Base-by-base conservation (phyloP, 2,113 vertebrate species). In the Clinocottus analis region DNA sequence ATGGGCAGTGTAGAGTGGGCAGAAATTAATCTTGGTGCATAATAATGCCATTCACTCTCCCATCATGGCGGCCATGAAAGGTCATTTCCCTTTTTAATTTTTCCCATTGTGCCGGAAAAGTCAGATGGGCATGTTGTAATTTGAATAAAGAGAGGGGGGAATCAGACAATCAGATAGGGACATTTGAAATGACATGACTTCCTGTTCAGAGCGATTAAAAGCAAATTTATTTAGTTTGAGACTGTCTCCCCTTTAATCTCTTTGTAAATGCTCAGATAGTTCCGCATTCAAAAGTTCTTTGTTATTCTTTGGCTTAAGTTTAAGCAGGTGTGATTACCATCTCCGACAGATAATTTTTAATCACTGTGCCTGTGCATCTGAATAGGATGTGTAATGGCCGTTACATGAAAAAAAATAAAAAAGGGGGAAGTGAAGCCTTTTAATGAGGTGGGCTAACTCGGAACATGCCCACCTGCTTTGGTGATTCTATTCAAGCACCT, bases 81-180 rank as follows among this genome's bases (percentile, higher is more conserved):
- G 93, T 94, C 93, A 93, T 93, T 94, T 94, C 91, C 93, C 92
- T 92, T 94, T 94, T 94, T 94, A 93, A 94, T 94, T 94, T 93
- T 93, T 93, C 92, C 90, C 91, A 93, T 94, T 95, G 93, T 94
- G 91, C 88, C 67, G 87, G 75, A 93, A 94, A 94, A 94, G 93
- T 94, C 94, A 95, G 94, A 95, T 94, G 93, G 93, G 91, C 94
- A 91, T 93, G 94, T 94, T 95, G 86, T 94, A 94, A 95, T 95
- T 94, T 94, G 93, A 95, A 94, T 94, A 94, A 95, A 95, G 93
- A 95, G 93, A 91, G 91, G 80, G 85, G 90, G 85, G 90, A 95
- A 95, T 95, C 94, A 92, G 92, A 92, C 93, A 93, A 95, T 95
- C 94, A 93, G 93, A 94, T 94, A 93, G 84, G 92, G 72, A 92